Evolutionary conservation across 2,888 invertebrate species (phyloP).

Genomic region (Omphaloscelis lunosa): DNA sequence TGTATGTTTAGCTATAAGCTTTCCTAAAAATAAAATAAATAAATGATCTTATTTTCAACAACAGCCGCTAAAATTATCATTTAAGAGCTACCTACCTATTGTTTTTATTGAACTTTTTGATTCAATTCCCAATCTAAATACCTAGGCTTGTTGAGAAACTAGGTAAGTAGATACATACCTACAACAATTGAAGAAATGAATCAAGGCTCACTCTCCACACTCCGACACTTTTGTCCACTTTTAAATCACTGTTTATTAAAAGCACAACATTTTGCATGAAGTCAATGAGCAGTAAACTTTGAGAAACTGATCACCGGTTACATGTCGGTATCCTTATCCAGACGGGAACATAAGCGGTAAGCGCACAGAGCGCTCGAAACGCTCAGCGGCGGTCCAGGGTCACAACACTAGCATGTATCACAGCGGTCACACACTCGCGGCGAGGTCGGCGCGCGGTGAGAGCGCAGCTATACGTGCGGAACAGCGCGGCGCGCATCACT

Average conservation of each 20-base stretch:
- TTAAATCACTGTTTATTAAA: slow-evolving; percentile 42
- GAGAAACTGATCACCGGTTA: slow-evolving; percentile 13
- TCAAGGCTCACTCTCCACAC: slow-evolving; percentile 23
- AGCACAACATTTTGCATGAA: slow-evolving; percentile 39
- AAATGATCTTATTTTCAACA: neutral
- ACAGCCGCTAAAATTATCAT: neutral
- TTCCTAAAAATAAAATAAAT: too few relatives aligned
- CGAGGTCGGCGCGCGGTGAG: slow-evolving; percentile 27
- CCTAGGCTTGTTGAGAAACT: neutral
- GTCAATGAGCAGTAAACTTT: slow-evolving; percentile 27
- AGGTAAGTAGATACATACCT: slow-evolving; percentile 31
- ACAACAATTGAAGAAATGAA: slow-evolving; percentile 1
- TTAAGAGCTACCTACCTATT: too few relatives aligned
- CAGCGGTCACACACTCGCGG: slow-evolving; percentile 64
- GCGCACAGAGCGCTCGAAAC: slow-evolving; percentile 10
- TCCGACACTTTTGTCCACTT: slow-evolving; percentile 50
- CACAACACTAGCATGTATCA: slow-evolving; percentile 41
- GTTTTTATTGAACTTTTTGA: neutral
- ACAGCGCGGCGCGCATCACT: slow-evolving; percentile 80
- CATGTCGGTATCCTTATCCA: slow-evolving; percentile 34
- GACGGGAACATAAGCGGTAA: neutral
- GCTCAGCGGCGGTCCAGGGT: slow-evolving; percentile 22
- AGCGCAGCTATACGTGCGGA: slow-evolving; percentile 53
- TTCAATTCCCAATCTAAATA: neutral
- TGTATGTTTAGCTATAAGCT: too few relatives aligned